These are phyloP conservation scores for Tenrec ecaudatus DNA, from an alignment of 2,113 vertebrate species.

Conservation along the genomic window DNA sequence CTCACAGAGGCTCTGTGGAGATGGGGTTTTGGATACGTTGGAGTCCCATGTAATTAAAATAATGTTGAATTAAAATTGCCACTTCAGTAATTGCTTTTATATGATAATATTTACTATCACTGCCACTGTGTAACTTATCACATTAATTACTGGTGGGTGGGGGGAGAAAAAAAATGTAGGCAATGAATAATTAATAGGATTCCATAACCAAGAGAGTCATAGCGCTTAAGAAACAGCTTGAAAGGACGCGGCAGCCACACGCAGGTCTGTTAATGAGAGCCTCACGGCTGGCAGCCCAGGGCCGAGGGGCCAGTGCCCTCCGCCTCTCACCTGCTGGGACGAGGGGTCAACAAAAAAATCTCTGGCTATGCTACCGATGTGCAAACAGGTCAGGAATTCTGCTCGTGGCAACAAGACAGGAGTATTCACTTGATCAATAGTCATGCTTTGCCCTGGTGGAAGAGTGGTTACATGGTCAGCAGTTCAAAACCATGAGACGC, in stretches of 20 bases:
- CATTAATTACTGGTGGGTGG: slow-evolving; percentile 67
- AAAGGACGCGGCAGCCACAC: slow-evolving; percentile 54
- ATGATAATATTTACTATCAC: slow-evolving; percentile 73
- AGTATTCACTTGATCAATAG: slow-evolving; percentile 81
- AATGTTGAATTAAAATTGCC: slow-evolving; percentile 84
- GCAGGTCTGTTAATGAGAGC: slow-evolving; percentile 45
- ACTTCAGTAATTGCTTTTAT: slow-evolving; percentile 83
- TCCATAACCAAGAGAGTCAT: slow-evolving; percentile 70
- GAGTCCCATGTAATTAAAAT: slow-evolving; percentile 86
- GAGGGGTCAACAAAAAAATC: slow-evolving; percentile 55
- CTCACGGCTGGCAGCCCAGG: neutral
- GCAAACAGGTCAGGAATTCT: slow-evolving; percentile 79
- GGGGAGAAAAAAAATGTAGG: slow-evolving; percentile 48
- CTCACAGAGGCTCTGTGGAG: slow-evolving; percentile 73
- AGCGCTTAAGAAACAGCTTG: slow-evolving; percentile 63
- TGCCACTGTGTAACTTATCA: slow-evolving; percentile 76
- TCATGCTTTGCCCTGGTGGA: slow-evolving; percentile 65
- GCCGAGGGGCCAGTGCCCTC: neutral
- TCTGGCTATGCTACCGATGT: slow-evolving; percentile 61
- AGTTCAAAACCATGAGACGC: too few species aligned
- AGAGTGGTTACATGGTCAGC: too few species aligned
- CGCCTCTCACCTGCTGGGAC: slow-evolving; percentile 55
- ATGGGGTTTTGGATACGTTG: slow-evolving; percentile 66
- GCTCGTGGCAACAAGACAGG: slow-evolving; percentile 71
- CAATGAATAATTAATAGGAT: slow-evolving; percentile 83